Base-by-base conservation (phyloP, 2,113 vertebrate genomes). In the Tapirus terrestris region DNA sequence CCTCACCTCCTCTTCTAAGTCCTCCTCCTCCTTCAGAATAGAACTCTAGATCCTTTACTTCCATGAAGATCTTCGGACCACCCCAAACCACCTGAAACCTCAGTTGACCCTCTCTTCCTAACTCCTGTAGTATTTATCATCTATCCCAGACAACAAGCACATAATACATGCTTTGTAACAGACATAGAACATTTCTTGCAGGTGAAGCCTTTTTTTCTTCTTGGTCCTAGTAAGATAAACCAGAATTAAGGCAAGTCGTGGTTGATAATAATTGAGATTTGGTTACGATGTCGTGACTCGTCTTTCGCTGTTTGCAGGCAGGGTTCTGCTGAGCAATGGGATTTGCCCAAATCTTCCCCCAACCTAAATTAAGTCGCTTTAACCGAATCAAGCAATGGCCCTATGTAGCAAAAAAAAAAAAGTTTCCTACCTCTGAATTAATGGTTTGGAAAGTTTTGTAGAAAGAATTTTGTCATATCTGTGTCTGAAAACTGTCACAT, bases 391-490 rank as follows among this genome's bases (percentile, higher is more conserved):
- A 70, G 53, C 83, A 75, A 21, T 43, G 31, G 48, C n/a, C 68
- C 61, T 91, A 70, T 87, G 84, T 43, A 65, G 58, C 20, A 0
- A 48, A 21, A 39, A 39, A 39, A 33, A 23, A 27, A 70, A 94
- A 56, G 16, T 85, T 77, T 85, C 39, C 72, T 89, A 77, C 36
- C 72, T 76, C 77, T 89, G 76, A 91, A 91, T 82, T 75, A 75
- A 82, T 58, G 56, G 25, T 70, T 96, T 90, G 61, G 76, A 89
- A 95, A 65, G 23, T 83, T 96, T 56, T 31, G 4, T 51, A 91
- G 51, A 84, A 85, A 89, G 60, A 92, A 84, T 80, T 56, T 77
- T 72, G 29, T 87, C 65, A 13, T 13, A 36, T 91, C 83, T 94
- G 58, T 73, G n/a, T 84, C 31, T 83, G 51, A 63, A 96, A 88